phyloP scores from a whole-genome alignment of 2,797 vertebrate species.

The Acanthiza pusilla region DNA sequence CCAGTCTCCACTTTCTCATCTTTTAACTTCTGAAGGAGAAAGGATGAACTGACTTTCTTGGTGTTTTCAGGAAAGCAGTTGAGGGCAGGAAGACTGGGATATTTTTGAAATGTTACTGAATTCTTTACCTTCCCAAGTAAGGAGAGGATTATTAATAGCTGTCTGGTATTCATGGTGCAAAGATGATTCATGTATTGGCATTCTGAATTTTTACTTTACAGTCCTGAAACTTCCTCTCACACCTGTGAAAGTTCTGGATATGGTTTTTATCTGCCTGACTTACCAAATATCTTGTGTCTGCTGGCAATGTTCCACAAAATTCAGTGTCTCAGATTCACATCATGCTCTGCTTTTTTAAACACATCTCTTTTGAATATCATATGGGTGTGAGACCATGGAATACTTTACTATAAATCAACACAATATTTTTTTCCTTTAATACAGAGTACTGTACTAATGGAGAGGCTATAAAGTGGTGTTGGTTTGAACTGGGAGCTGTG shows the following conservation, averaged over 20 bases:
- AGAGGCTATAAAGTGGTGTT: not conserved
- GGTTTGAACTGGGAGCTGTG: not conserved
- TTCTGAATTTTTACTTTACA: not conserved
- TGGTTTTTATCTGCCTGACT: not conserved
- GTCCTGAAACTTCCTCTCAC: not conserved
- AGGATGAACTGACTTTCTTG: not conserved
- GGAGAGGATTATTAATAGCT: not conserved
- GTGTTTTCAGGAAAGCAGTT: not conserved
- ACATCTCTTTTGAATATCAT: not conserved
- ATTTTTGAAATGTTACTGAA: not conserved
- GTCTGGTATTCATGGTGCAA: not conserved
- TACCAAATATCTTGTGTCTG: not conserved
- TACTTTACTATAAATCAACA: not conserved
- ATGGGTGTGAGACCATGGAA: not conserved
- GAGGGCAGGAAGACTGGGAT: not conserved
- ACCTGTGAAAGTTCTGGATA: not conserved
- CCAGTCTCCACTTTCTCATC: not conserved
- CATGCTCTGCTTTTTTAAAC: not conserved
- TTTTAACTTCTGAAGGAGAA: not conserved
- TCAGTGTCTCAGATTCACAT: not conserved
- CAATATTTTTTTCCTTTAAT: not conserved
- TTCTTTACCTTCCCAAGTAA: not conserved
- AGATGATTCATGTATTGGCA: not conserved
- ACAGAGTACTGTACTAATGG: not conserved
- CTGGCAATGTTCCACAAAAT: not conserved